phyloP scores from a whole-genome alignment of 2,113 vertebrate species.

The Xenopus borealis region DNA sequence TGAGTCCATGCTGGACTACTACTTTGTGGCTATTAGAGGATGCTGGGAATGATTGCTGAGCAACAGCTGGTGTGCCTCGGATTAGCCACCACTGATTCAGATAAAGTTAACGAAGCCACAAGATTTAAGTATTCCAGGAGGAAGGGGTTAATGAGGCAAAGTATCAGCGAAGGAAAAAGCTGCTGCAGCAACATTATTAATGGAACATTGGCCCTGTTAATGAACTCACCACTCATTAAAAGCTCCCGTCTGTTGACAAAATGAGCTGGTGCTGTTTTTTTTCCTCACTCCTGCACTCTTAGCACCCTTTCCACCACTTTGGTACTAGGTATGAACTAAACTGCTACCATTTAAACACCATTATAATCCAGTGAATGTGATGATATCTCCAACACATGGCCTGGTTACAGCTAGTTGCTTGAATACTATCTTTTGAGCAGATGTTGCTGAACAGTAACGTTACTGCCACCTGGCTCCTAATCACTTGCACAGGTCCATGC shows the following conservation, averaged over 20 bases:
- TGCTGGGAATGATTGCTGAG: neutral
- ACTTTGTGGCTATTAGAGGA: no score
- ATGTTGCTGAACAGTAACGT: slow-evolving; percentile 32
- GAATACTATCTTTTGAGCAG: slow-evolving; percentile 29
- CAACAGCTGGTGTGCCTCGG: neutral
- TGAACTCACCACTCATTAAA: slow-evolving; percentile 46
- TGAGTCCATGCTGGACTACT: no score
- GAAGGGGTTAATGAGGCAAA: slow-evolving; percentile 41
- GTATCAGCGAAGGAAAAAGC: slow-evolving; percentile 36
- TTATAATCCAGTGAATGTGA: slow-evolving; percentile 1
- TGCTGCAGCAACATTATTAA: slow-evolving; percentile 42
- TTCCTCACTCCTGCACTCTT: neutral
- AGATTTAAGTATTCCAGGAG: slow-evolving; percentile 11
- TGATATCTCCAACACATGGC: slow-evolving; percentile 12
- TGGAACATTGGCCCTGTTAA: slow-evolving; percentile 44
- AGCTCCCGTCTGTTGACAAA: slow-evolving; percentile 41
- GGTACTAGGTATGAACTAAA: neutral
- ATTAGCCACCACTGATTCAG: neutral
- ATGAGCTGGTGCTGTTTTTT: slow-evolving; percentile 22
- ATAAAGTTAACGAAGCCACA: slow-evolving; percentile 21
- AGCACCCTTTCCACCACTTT: neutral
- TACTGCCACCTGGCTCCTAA: slow-evolving; percentile 34
- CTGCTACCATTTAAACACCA: neutral
- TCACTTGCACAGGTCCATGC: slow-evolving; percentile 10
- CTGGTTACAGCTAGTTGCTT: slow-evolving; percentile 2